Evolutionary conservation across 1,140 invertebrate genomes (phyloP).

Genomic region (Hypothenemus hampei): DNA sequence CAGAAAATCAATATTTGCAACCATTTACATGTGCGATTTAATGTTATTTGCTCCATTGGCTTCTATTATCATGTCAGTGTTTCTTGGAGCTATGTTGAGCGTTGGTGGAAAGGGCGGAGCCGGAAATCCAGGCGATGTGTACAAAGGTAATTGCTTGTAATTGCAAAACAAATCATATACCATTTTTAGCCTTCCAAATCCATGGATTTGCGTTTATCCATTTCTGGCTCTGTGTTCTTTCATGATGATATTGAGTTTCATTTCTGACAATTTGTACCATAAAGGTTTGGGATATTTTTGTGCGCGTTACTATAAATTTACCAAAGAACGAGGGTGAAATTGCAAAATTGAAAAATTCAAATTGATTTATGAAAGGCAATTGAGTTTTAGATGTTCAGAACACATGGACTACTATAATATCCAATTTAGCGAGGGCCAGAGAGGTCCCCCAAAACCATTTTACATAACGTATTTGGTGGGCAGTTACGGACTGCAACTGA

Average conservation of each 20-base stretch:
- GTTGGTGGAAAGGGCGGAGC: conserved; percentile 18
- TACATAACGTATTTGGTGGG: conserved; percentile 11
- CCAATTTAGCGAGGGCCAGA: not conserved
- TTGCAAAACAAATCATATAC: not conserved
- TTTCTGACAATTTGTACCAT: conserved; percentile 5
- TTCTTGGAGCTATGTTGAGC: conserved; percentile 7
- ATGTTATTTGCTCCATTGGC: conserved; percentile 21
- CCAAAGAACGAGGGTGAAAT: conserved; percentile 1
- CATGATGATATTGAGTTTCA: conserved; percentile 16
- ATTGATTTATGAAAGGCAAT: not conserved
- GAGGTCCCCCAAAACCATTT: conserved; percentile 12
- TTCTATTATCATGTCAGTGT: conserved; percentile 7
- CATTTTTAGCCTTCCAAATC: conserved; percentile 14
- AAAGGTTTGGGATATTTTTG: conserved; percentile 18
- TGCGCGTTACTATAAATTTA: not conserved
- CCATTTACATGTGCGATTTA: conserved; percentile 17
- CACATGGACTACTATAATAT: conserved; percentile 12
- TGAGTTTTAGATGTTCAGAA: conserved; percentile 10
- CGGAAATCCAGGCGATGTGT: conserved; percentile 22
- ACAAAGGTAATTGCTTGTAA: no score
- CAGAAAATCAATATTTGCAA: conserved; percentile 19
- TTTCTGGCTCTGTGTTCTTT: conserved; percentile 18
- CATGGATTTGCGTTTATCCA: conserved; percentile 24
- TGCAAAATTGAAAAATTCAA: not conserved
- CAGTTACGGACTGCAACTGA: not conserved